Base-by-base conservation (phyloP, 1,140 invertebrate species). In the Lordiphosa clarofinis region DNA sequence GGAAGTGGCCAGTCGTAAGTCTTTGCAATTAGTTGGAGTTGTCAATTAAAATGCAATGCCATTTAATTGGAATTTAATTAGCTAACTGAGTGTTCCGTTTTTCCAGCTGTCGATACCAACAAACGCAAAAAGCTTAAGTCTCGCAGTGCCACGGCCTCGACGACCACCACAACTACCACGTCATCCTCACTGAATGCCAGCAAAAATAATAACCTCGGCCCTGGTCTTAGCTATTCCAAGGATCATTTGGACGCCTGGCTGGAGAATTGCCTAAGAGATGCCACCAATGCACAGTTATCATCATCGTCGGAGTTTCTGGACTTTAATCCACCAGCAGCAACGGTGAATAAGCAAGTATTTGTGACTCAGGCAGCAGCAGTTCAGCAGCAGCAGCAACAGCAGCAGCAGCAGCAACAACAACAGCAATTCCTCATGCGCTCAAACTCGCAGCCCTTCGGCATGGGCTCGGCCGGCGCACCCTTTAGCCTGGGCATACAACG, bases 231-330 rank as follows among this genome's bases (percentile, higher is more conserved):
- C 56, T 88, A 87, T 58, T 67, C 75, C 40, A 87, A 87, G 67
- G 87, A 88, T 57, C 86, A 88, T 57, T 52, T 88, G 35, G 87
- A 88, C 58, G 84, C 79, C 2, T 88, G 87, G 87, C 65, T 88
- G 15, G 87, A 88, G 61, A 88, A 68, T 42, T 88, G 87, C 19
- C 63, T 88, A 13, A 61, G 87, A 21, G 87, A 88, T 81, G 87
- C 86, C 9, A 74, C 70, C n/a, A 78, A 74, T 58, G 62, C 84
- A 5, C 87, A 88, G 24, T 19, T 88, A 19, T 88, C 87, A 13
- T 88, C 87, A 9, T 88, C 87, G 19, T 88, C 87, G 2, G 87
- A 88, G 19, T 88, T 88, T 55, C 38, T 88, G 24, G 87, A 88
- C 58, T 87, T 88, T 59, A 84, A 81, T 63, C 84, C 87, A n/a